Evolutionary conservation across 2,113 vertebrate genomes (phyloP).

Genomic region (Promerops cafer): DNA sequence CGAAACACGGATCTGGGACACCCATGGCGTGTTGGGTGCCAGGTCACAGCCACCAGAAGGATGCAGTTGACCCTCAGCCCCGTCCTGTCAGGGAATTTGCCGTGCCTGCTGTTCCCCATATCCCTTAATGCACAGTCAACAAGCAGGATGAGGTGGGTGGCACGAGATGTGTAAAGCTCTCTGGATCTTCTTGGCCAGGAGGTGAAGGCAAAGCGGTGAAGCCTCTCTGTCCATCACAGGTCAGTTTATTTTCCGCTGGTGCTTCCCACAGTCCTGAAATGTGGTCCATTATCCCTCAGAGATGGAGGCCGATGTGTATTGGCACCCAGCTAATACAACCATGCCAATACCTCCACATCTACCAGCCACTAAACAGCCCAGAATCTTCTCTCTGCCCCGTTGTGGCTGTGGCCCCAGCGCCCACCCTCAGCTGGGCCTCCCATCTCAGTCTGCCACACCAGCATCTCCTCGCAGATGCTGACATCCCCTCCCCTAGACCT

Average conservation of each 20-base stretch:
- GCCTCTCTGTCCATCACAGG: no score
- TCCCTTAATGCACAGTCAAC: no score
- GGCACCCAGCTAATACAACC: slow-evolving; percentile 8
- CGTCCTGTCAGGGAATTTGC: neutral
- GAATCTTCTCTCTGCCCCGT: slow-evolving; percentile 24
- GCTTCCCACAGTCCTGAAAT: neutral
- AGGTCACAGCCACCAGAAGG: accelerated
- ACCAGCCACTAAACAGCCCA: slow-evolving; percentile 58
- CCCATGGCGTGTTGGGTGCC: accelerated
- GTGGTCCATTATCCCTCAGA: neutral
- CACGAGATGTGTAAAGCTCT: accelerated
- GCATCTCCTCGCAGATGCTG: neutral
- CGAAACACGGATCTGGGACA: neutral
- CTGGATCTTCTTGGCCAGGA: neutral
- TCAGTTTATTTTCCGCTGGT: neutral
- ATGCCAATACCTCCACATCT: slow-evolving; percentile 31
- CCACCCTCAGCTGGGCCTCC: neutral
- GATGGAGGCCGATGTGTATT: neutral
- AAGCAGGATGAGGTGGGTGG: no score
- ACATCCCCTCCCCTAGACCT: neutral
- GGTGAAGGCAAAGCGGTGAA: neutral
- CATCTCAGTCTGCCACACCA: neutral
- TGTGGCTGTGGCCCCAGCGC: no score
- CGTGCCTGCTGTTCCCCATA: accelerated
- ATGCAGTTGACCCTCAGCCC: no score